A percentile compares a stretch with the other conserved stretches of the same genome.
Conservation (phyloP, 1,140 invertebrate genomes). For the Apocrypta bakeri region DNA sequence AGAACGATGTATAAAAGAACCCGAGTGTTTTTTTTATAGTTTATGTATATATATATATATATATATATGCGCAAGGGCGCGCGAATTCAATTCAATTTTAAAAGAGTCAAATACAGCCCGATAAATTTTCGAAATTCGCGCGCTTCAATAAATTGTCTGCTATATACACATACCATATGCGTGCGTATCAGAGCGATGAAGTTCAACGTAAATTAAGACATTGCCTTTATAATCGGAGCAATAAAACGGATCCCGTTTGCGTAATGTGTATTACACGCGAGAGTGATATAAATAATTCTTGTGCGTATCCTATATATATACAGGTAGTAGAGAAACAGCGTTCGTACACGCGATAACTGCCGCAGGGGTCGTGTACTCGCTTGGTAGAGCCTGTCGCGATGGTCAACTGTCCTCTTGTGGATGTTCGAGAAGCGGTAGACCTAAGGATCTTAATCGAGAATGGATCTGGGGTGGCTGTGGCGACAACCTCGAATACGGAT, state of each 20-base stretch:
- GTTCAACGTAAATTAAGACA: not conserved
- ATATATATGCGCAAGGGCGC: too few relatives aligned
- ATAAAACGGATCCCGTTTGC: not conserved
- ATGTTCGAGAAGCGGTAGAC: conserved; percentile 86
- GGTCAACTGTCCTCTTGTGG: conserved; percentile 91
- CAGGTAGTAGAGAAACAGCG: conserved; percentile 92
- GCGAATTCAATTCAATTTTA: too few relatives aligned
- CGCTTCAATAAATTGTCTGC: not conserved
- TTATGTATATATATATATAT: too few relatives aligned
- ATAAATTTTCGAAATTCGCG: not conserved
- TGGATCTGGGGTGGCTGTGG: conserved; percentile 99
- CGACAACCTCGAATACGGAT: conserved; percentile 96
- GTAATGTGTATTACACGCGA: not conserved
- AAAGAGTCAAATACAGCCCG: too few relatives aligned
- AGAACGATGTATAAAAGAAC: too few relatives aligned
- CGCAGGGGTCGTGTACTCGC: conserved; percentile 90
- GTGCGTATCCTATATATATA: conserved; percentile 60
- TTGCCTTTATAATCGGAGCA: not conserved
- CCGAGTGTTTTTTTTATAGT: too few relatives aligned
- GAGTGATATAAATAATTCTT: conserved; percentile 31
- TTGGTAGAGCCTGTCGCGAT: conserved; percentile 91
- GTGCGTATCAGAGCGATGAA: not conserved
- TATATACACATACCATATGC: too few relatives aligned
- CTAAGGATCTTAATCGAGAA: conserved; percentile 86
- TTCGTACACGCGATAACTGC: conserved; percentile 92